Conservation (phyloP, 2,797 vertebrate genomes). For the Phoxinus dragarum region DNA sequence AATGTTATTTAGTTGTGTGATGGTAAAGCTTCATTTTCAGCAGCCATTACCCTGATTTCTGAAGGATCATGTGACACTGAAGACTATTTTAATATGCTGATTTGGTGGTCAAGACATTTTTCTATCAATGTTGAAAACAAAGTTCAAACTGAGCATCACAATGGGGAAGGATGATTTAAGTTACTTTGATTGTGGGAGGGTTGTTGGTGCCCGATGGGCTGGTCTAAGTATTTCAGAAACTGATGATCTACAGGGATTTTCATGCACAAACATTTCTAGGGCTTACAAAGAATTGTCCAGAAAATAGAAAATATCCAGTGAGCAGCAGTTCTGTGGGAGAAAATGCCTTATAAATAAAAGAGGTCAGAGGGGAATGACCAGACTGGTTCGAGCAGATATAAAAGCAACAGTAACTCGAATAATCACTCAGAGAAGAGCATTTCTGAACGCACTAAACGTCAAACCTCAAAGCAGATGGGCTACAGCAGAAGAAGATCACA, state of each 20-base stretch:
- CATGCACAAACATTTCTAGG: neutral
- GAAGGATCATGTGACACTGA: too few relatives aligned
- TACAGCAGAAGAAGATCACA: neutral
- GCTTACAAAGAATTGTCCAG: neutral
- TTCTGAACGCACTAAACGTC: neutral
- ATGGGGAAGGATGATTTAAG: neutral
- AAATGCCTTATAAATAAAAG: conserved; percentile 54
- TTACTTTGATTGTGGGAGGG: neutral
- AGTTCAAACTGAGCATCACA: neutral
- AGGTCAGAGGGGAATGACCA: conserved; percentile 50
- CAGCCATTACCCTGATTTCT: too few relatives aligned
- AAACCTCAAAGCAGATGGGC: neutral
- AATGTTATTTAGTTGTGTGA: neutral
- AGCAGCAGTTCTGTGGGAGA: conserved; percentile 37
- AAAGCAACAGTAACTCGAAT: neutral
- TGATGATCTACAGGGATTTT: neutral
- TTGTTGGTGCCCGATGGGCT: too few relatives aligned
- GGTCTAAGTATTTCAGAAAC: neutral
- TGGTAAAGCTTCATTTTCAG: neutral
- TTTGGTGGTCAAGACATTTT: neutral
- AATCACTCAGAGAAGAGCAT: neutral
- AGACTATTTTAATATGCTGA: neutral
- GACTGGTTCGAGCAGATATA: conserved; percentile 30
- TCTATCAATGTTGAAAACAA: neutral
- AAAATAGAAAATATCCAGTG: neutral